Base-by-base conservation (phyloP, 2,797 vertebrate species). In the Holocentrus rufus region DNA sequence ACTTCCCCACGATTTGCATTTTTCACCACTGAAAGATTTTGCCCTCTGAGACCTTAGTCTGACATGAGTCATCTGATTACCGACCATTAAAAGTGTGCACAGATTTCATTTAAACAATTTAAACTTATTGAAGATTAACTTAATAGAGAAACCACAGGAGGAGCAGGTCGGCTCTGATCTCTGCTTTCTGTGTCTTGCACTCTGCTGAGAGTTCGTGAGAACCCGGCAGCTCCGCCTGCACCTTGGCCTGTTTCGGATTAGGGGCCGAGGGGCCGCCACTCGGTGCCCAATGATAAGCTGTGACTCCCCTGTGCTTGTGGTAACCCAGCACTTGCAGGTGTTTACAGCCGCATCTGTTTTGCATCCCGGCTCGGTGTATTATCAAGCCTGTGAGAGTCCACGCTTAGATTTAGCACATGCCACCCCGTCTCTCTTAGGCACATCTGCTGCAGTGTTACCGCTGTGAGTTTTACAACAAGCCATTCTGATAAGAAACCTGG, bases 301-400 rank as follows among this genome's bases (percentile, higher is more conserved):
- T 34, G 88, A 90, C 87, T 82, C 74, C 67, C 7, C 71, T 53
- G 80, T 64, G 46, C 70, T 79, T 30, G 66, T 65, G 66, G 86
- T 84, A 89, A 91, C 83, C 81, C 85, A 25, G 80, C 77, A 83
- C 89, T 88, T 89, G 50, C 93, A 93, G 94, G 93, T 94, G 93
- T 94, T 94, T 93, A 92, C 87, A 86, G 85, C 88, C 47, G 82
- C 93, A 92, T 94, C 90, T 93, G 93, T 88, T 93, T 90, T 84
- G 85, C 76, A 82, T 93, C 81, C 86, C 39, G 25, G 62, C 69
- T 65, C 82, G 62, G 81, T 36, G 73, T 65, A 72, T 53, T 76
- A 90, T 85, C 86, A 74, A 74, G 80, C 75, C 88, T 85, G 75
- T 30, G 3, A 52, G 82, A 82, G 77, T 52, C 72, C 80, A 36